phyloP scores from a whole-genome alignment of 2,888 invertebrate genomes.

The Leucophenga maculata region DNA sequence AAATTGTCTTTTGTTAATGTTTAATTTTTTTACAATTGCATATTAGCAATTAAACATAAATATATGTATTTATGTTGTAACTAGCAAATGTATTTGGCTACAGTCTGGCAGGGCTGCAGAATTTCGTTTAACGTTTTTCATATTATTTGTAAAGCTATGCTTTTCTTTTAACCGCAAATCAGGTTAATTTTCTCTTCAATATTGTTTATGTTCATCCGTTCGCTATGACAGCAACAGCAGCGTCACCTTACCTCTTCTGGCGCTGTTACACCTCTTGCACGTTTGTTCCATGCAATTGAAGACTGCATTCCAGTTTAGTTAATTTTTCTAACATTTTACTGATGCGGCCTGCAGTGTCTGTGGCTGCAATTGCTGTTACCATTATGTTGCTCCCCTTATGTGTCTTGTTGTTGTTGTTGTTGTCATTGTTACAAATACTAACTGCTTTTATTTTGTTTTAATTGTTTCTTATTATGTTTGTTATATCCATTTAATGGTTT shows the following conservation, averaged over 20 bases:
- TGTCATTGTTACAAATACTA: conserved; percentile 13
- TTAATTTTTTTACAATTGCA: neutral
- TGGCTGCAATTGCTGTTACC: conserved; percentile 35
- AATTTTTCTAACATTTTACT: conserved; percentile 30
- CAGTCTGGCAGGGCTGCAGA: conserved; percentile 27
- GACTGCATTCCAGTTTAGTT: conserved; percentile 24
- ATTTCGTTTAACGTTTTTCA: conserved; percentile 30
- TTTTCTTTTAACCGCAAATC: conserved; percentile 27
- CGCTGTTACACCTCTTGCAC: neutral
- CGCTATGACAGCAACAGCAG: neutral
- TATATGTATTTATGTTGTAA: no score
- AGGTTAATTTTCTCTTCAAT: conserved; percentile 34
- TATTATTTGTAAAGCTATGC: neutral
- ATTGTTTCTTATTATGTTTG: conserved; percentile 17
- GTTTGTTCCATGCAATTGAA: conserved; percentile 42
- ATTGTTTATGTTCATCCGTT: conserved; percentile 39
- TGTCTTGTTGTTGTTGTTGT: conserved; percentile 47
- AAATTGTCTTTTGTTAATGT: neutral
- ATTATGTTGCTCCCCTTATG: conserved; percentile 58
- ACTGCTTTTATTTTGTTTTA: conserved; percentile 8
- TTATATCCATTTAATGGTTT: conserved; percentile 4
- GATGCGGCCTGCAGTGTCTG: conserved; percentile 33
- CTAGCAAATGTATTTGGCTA: conserved; percentile 13
- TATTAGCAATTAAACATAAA: neutral
- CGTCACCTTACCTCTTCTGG: neutral